A percentile compares a stretch with the other conserved stretches of the same genome.
These are phyloP conservation scores for Peucedramus taeniatus DNA, from an alignment of 2,113 vertebrate species.

Conservation along the genomic window DNA sequence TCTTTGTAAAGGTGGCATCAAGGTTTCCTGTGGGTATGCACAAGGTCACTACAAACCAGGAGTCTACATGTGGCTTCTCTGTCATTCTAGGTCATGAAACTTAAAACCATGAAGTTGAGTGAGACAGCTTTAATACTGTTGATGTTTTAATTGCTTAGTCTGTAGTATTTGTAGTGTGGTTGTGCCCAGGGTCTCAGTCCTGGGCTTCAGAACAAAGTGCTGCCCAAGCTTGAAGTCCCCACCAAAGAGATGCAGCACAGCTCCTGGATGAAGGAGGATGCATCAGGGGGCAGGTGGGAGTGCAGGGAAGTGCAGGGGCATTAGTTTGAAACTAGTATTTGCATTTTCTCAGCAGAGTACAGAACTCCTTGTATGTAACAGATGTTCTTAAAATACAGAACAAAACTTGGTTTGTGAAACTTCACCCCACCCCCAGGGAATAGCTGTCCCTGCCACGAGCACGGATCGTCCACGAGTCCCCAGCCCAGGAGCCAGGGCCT, in stretches of 20 bases:
- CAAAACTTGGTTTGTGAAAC: background rate
- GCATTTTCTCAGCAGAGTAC: background rate
- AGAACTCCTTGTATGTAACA: background rate
- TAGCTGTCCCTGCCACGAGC: background rate
- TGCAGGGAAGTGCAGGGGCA: background rate
- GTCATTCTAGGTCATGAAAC: background rate
- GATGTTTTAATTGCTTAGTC: background rate
- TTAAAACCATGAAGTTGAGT: background rate
- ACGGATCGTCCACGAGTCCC: rapidly evolving
- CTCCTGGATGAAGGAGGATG: background rate
- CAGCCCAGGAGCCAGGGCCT: background rate
- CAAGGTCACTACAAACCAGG: background rate
- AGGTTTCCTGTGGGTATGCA: background rate
- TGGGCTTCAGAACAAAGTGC: background rate
- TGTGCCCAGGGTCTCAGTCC: background rate
- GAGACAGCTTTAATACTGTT: background rate
- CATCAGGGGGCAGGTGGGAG: background rate
- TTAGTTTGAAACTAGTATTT: background rate
- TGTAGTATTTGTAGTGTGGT: background rate
- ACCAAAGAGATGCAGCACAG: background rate
- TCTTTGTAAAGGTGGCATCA: background rate
- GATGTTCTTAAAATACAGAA: conserved; percentile 21
- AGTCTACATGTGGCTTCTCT: background rate
- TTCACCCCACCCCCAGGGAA: background rate
- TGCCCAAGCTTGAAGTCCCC: background rate